Evolutionary conservation across 2,888 invertebrate species (phyloP), one percentile per base, ranked within the genome.

Genomic region (Lypha dubia): DNA sequence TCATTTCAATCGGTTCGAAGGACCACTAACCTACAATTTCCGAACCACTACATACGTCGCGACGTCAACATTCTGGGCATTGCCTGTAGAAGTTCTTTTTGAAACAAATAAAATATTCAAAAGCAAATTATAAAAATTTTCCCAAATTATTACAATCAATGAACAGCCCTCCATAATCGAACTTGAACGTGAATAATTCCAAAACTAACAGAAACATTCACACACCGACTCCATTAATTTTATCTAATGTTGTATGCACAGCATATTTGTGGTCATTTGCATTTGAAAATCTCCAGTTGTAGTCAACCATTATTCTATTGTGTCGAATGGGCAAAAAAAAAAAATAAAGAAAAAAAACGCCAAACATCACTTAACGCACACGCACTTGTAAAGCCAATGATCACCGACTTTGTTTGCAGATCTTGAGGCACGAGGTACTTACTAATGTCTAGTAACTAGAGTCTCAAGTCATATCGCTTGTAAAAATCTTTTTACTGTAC

Each of bases 401-500:
- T n/a, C 49, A 9, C 17, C 15, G 9, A n/a, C n/a, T 28, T 49
- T 7, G 28, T n/a, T 51, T 44, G 35, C 51, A 35, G n/a, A 65
- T 22, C 35, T 53, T 2, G 13, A 17, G 17, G 7, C 8, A 5
- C 8, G 24, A 56, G 7, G 17, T 44, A 5, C 28, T 28, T 4
- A 28, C 7, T n/a, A n/a, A n/a, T n/a, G n/a, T n/a, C 35, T 35
- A 53, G 46, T 79, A 1, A 20, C 22, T 38, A 35, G 22, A 49
- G 32, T 49, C 11, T 5, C 24, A 44, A 46, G 35, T 28, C 44
- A 28, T 81, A 84, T 84, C 83, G 38, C 9, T 51, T 67, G 84
- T 67, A 80, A 60, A 71, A 73, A 84, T 84, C 84, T 80, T 71
- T 70, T 70, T 24, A 51, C 79, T 73, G 68, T 49, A 46, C 74